Conservation (phyloP, 2,113 vertebrate genomes). For the Sarotherodon lohbergeri region DNA sequence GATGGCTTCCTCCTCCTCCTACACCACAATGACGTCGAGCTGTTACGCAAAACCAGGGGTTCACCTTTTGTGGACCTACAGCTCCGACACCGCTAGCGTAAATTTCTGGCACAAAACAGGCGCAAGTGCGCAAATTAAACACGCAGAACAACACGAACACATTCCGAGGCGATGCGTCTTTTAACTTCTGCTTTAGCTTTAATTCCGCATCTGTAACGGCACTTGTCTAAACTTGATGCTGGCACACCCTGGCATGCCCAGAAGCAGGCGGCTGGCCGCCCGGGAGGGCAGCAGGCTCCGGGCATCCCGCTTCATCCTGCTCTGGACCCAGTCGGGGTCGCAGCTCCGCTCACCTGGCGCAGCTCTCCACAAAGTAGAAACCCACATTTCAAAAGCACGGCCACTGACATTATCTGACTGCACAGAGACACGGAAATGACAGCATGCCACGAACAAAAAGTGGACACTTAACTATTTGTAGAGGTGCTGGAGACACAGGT, state of each 20-base stretch:
- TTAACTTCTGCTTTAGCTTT: neutral
- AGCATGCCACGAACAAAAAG: neutral
- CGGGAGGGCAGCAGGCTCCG: neutral
- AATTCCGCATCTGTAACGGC: neutral
- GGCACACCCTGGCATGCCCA: constrained; percentile 10
- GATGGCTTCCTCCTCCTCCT: constrained; percentile 44
- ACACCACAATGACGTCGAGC: constrained; percentile 48
- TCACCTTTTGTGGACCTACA: constrained; percentile 53
- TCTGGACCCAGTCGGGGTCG: neutral
- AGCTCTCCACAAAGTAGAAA: neutral
- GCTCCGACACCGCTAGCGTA: neutral
- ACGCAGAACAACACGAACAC: neutral
- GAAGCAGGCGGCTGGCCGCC: neutral
- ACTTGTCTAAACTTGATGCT: constrained; percentile 6
- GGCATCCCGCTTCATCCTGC: neutral
- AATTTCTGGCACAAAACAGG: neutral
- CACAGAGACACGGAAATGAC: neutral
- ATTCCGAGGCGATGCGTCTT: neutral
- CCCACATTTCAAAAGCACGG: neutral
- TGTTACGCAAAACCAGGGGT: constrained; percentile 69
- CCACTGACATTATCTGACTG: neutral
- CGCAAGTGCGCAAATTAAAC: neutral
- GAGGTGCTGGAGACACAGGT: constrained; percentile 97
- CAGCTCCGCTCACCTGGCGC: neutral
- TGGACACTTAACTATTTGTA: constrained; percentile 97